Conservation (phyloP, 2,113 vertebrate genomes). For the Dunckerocampus dactyliophorus region DNA sequence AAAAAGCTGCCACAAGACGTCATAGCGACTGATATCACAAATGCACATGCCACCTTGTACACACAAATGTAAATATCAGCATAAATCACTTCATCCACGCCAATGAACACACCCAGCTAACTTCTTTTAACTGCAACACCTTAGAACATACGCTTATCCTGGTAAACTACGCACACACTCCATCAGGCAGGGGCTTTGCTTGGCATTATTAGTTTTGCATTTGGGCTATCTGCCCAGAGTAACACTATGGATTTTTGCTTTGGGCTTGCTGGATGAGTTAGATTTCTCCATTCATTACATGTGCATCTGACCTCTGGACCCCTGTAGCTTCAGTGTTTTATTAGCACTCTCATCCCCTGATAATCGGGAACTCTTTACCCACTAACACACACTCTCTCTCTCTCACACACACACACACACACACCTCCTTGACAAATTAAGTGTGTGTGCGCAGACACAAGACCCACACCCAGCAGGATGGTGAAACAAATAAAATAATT, state of each 20-base stretch:
- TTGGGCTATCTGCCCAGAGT: slow-evolving; percentile 74
- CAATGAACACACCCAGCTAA: not conserved
- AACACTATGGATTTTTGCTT: slow-evolving; percentile 76
- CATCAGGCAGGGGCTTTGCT: slow-evolving; percentile 64
- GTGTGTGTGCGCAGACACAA: too few species aligned
- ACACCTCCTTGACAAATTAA: slow-evolving; percentile 43
- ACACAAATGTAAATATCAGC: too few species aligned
- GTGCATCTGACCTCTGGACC: slow-evolving; percentile 72
- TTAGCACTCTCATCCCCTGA: slow-evolving; percentile 73
- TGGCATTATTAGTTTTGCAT: slow-evolving; percentile 81
- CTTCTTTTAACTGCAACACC: not conserved
- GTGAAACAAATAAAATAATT: not conserved
- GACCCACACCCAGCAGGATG: too few species aligned
- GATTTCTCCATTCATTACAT: slow-evolving; percentile 80
- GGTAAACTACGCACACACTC: slow-evolving; percentile 3
- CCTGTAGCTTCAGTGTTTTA: slow-evolving; percentile 70
- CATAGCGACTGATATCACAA: slow-evolving; percentile 33
- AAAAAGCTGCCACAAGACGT: slow-evolving; percentile 26
- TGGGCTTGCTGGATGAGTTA: slow-evolving; percentile 76
- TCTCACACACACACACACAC: slow-evolving; percentile 13
- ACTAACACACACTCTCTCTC: slow-evolving; percentile 30
- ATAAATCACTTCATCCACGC: not conserved
- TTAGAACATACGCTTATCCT: not conserved
- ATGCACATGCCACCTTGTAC: slow-evolving; percentile 7
- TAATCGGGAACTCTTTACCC: slow-evolving; percentile 63